A percentile compares a stretch with the other conserved stretches of the same genome.
These are phyloP conservation scores for Rissa tridactyla DNA, from an alignment of 2,113 vertebrate genomes.

Conservation along the genomic window DNA sequence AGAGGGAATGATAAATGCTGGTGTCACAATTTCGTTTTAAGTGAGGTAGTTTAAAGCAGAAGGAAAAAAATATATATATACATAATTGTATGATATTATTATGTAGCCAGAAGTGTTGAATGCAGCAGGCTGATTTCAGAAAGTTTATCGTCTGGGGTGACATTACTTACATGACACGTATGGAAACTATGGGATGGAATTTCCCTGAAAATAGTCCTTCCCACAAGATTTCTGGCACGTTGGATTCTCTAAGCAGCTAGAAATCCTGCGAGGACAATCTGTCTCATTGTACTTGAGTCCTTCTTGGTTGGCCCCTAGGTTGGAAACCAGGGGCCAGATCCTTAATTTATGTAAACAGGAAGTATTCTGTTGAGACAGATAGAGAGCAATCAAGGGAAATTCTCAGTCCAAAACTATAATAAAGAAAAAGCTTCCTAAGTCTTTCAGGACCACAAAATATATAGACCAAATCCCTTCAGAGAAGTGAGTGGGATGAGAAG, in stretches of 20 bases:
- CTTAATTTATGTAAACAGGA: conserved; percentile 43
- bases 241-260: not conserved
- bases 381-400: not conserved
- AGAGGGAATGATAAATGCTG: not conserved
- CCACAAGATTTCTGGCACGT: conserved; percentile 38
- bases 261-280: conserved; percentile 22
- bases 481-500: conserved; percentile 6
- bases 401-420: not conserved
- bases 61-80: not conserved
- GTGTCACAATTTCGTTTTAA: not conserved
- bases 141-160: not conserved
- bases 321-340: conserved; percentile 10
- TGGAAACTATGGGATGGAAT: conserved; percentile 43
- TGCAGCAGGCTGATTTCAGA: not conserved
- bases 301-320: not conserved
- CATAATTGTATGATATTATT: not conserved
- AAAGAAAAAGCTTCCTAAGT: conserved; percentile 12
- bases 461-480: not conserved
- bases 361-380: conserved; percentile 36
- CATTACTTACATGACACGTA: not conserved
- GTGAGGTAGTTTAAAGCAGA: not conserved
- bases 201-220: conserved; percentile 44
- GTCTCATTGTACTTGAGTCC: conserved; percentile 22
- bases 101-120: not conserved
- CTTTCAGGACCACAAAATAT: conserved; percentile 2